Conservation (phyloP, 2,113 vertebrate genomes). For the Gopherus flavomarginatus region DNA sequence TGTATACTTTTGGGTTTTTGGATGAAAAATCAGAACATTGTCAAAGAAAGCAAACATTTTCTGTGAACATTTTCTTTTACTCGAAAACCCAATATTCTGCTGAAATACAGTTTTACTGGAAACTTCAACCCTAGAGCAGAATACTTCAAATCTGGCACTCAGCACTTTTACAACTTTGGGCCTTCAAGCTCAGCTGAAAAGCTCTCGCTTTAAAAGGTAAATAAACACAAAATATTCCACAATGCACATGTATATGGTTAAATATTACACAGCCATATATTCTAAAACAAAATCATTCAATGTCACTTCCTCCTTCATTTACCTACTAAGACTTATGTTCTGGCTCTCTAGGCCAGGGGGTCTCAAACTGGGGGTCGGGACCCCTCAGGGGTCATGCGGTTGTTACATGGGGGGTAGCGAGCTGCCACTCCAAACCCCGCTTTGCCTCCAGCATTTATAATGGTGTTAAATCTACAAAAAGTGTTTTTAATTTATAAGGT, state of each 20-base stretch:
- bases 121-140: accelerated
- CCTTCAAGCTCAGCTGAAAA: not conserved
- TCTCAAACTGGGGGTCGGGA: too few relatives aligned
- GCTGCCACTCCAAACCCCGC: too few relatives aligned
- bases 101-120: not conserved
- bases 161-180: not conserved
- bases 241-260: not conserved
- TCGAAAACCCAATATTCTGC: not conserved
- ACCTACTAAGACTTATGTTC: not conserved
- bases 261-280: not conserved
- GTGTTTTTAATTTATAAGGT: too few relatives aligned
- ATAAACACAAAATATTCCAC: not conserved
- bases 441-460: too few relatives aligned
- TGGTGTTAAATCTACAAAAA: too few relatives aligned
- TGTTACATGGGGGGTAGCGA: too few relatives aligned
- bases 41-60: not conserved
- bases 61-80: not conserved
- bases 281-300: not conserved
- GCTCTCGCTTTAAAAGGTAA: not conserved
- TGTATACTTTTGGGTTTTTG: not conserved
- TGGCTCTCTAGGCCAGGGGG: not conserved
- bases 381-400: too few relatives aligned
- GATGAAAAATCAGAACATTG: not conserved
- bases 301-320: not conserved
- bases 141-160: not conserved